Base-by-base conservation (phyloP, 2,888 invertebrate genomes). In the Tupiocoris notatus region DNA sequence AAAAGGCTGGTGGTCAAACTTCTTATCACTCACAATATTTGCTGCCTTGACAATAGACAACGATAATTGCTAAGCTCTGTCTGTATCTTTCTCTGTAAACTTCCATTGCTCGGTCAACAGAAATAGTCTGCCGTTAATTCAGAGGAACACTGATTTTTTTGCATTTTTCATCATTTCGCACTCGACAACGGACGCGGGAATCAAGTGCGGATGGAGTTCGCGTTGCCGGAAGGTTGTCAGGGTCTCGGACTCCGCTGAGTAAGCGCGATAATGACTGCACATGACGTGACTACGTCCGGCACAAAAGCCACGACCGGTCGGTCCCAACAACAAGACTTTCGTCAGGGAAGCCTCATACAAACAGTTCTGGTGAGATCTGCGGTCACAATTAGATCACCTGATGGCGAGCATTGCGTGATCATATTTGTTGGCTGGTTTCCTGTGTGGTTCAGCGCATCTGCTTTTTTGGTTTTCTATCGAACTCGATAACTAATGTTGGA, bases 321-420 rank as follows among this genome's bases (percentile, higher is more conserved):
- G 3, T 7, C 39, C 39, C 39, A 39, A 39, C 39, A 39, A 39
- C 39, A 39, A 39, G 39, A 39, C 12, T 12, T 12, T 39, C 39
- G 39, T 12, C 3, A 39, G 39, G 12, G 39, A 39, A 39, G 39
- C 39, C 39, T 39, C 63, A 63, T 9, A 63, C 7, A 22, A 23
- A 68, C 68, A 58, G 58, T 57, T 57, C 23, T 56, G 17, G 54
- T 17, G 59, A 70, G 70, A 70, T 24, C 58, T 70, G 70, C 70
- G 70, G 70, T 70, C 70, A 59, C 70, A 70, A 70, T 70, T 70
- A 70, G 58, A 9, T 70, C 59, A 18, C 6, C 59, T 59, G 59
- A 70, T 12, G 39, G 39, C 70, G 70, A 70, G 70, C 70, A 58
- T 70, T 59, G 70, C 70, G 70, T 70, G 70, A 57, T 17, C 24